phyloP scores from a whole-genome alignment of 2,888 invertebrate genomes.

The Tridacna gigas region DNA sequence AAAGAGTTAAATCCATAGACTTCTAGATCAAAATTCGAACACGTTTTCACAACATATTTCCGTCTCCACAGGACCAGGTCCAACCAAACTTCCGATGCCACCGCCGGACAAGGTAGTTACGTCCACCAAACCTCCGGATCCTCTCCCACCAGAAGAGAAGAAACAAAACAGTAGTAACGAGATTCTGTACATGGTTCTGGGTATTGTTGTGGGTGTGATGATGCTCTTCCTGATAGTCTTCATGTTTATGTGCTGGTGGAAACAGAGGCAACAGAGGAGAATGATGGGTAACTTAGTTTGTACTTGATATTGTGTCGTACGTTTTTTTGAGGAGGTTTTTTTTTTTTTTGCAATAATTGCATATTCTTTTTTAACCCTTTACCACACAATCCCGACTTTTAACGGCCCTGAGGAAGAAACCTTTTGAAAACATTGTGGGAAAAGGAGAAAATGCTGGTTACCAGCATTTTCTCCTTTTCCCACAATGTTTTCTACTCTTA shows the following conservation, averaged over 20 bases:
- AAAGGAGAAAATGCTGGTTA: too few relatives aligned
- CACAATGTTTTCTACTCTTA: too few relatives aligned
- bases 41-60: neutral
- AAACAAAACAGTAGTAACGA: conserved; percentile 75
- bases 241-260: conserved; percentile 83
- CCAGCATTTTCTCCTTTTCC: too few relatives aligned
- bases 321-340: too few relatives aligned
- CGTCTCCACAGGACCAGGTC: conserved; percentile 11
- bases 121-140: neutral
- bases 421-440: too few relatives aligned
- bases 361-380: too few relatives aligned
- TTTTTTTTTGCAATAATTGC: too few relatives aligned
- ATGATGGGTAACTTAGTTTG: conserved; percentile 70
- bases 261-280: conserved; percentile 82
- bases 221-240: conserved; percentile 81
- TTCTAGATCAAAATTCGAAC: too few relatives aligned
- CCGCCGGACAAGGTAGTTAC: neutral
- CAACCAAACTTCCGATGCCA: conserved; percentile 13
- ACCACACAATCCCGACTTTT: too few relatives aligned
- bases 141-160: conserved; percentile 20
- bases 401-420: too few relatives aligned
- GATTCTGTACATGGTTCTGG: conserved; percentile 83
- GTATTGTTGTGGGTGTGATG: conserved; percentile 82
- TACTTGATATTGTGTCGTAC: too few relatives aligned
- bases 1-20: too few relatives aligned